Percentiles rank a stretch among this genome's conserved stretches.
phyloP scores from a whole-genome alignment of 2,797 vertebrate genomes.

The Lagorchestes hirsutus region DNA sequence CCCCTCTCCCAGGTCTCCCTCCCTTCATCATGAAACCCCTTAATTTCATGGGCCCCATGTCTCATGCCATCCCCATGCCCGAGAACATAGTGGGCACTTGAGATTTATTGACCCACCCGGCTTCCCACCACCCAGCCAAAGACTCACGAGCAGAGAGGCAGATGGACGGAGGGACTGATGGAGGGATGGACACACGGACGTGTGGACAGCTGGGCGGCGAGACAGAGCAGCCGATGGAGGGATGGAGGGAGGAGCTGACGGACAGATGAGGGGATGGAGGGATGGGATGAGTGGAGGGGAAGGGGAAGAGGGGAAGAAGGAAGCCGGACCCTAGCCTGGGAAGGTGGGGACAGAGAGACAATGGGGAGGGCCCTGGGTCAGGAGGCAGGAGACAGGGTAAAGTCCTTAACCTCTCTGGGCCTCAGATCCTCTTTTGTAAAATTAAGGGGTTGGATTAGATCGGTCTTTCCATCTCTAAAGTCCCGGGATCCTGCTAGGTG shows the following conservation, averaged over 20 bases:
- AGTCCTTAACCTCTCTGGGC: neutral
- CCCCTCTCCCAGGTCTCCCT: neutral
- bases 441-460: neutral
- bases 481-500: neutral
- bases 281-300: neutral
- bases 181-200: constrained; percentile 72
- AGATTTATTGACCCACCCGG: neutral
- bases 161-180: constrained; percentile 72
- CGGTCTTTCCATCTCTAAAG: neutral
- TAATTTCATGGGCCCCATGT: neutral
- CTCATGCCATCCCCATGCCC: no score
- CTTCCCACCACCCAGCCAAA: constrained; percentile 53
- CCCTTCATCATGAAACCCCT: neutral
- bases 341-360: neutral
- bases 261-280: constrained; percentile 66
- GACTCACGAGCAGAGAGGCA: constrained; percentile 80
- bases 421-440: neutral
- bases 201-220: constrained; percentile 70
- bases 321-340: constrained; percentile 21
- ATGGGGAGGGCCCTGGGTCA: neutral
- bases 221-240: constrained; percentile 79
- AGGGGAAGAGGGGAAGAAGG: neutral
- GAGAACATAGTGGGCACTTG: neutral
- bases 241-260: constrained; percentile 74
- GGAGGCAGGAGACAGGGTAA: neutral